A percentile compares a stretch with the other conserved stretches of the same genome.
These are phyloP conservation scores for Sciurus carolinensis DNA, from an alignment of 2,797 vertebrate genomes.

Conservation along the genomic window DNA sequence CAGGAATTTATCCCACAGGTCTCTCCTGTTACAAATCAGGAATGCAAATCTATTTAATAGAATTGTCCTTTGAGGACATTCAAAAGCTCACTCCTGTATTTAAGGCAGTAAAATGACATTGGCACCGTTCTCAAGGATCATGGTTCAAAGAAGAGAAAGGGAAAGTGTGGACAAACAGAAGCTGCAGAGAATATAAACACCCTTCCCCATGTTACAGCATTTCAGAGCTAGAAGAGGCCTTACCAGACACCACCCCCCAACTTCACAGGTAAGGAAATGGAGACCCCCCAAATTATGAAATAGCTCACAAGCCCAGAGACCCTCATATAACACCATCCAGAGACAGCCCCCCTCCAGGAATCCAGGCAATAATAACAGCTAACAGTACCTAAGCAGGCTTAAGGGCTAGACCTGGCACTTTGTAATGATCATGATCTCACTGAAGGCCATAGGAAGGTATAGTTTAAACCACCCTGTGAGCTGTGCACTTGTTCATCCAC, in stretches of 20 bases:
- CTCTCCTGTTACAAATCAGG: not conserved
- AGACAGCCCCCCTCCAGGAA: not conserved
- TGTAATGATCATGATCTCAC: not conserved
- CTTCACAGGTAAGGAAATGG: not conserved
- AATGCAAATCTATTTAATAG: not conserved
- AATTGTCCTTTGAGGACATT: not conserved
- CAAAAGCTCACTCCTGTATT: constrained; percentile 41
- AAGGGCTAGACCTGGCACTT: not conserved
- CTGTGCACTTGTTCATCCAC: not conserved
- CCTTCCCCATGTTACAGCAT: not conserved
- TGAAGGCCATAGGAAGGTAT: not conserved
- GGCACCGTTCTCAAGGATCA: constrained; percentile 26
- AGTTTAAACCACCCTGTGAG: not conserved
- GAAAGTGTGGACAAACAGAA: not conserved
- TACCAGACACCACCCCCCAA: not conserved
- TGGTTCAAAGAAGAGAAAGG: constrained; percentile 41
- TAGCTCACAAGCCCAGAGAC: not conserved
- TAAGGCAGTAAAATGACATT: constrained; percentile 60
- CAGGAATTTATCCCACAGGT: not conserved
- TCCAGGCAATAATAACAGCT: not conserved
- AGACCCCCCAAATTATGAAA: not conserved
- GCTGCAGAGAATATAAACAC: not conserved
- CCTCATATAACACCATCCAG: not conserved
- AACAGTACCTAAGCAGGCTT: not conserved
- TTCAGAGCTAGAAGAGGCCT: not conserved